phyloP scores from a whole-genome alignment of 1,140 invertebrate species.

The Euwallacea similis region DNA sequence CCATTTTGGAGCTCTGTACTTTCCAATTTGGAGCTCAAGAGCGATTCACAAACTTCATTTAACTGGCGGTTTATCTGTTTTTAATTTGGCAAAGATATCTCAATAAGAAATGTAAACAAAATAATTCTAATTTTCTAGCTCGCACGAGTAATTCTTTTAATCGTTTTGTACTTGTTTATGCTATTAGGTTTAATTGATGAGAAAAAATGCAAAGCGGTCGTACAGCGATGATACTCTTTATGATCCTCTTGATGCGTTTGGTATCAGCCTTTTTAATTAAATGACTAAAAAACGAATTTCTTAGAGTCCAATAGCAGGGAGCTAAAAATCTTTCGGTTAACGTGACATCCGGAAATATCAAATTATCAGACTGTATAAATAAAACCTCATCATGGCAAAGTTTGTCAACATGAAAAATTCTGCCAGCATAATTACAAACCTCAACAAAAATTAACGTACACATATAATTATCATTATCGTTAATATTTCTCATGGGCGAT shows the following conservation, averaged over 20 bases:
- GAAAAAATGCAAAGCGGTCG: conserved; percentile 25
- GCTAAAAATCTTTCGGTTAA: too few relatives aligned
- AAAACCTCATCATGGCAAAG: neutral
- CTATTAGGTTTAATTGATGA: conserved; percentile 26
- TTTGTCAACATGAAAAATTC: conserved; percentile 3
- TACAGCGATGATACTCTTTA: conserved; percentile 11
- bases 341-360: neutral
- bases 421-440: conserved; percentile 7
- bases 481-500: conserved; percentile 12
- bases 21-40: too few relatives aligned
- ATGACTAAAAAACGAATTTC: too few relatives aligned
- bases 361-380: too few relatives aligned
- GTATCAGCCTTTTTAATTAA: too few relatives aligned
- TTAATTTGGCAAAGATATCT: neutral
- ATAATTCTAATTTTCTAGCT: conserved; percentile 6
- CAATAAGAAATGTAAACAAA: neutral
- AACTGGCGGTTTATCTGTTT: too few relatives aligned
- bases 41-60: too few relatives aligned
- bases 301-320: too few relatives aligned
- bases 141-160: conserved; percentile 27
- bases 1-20: too few relatives aligned
- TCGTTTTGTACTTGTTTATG: conserved; percentile 27
- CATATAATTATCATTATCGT: conserved; percentile 15
- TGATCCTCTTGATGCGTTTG: too few relatives aligned
- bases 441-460: conserved; percentile 7